Base-by-base conservation (phyloP, 1,140 invertebrate species). In the Sogatella furcifera region DNA sequence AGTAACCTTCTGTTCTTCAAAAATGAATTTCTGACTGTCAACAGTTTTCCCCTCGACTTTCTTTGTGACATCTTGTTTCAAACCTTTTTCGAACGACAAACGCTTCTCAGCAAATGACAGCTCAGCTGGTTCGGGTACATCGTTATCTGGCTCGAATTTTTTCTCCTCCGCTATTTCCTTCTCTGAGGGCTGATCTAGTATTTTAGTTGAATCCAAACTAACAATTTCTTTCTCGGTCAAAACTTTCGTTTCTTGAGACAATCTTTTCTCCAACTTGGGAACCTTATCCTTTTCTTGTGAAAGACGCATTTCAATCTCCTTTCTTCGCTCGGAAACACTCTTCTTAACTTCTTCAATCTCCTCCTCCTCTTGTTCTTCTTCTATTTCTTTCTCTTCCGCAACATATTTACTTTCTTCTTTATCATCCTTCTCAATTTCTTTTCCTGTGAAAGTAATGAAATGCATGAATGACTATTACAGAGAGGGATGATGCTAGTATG, bases 261-360 rank as follows among this genome's bases (percentile, higher is more conserved):
- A 71, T 60, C 83, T 80, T 71, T 83, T 83, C 19, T 83, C 81
- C 46, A 57, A 57, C 57, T 65, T 65, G 41, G 17, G 52, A 58
- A 64, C 60, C 31, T 59, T 62, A 10, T 69, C 64, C 31, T 79
- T 79, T 63, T 82, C 81, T 38, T 75, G 70, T 44, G 81, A 85
- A 19, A 85, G 71, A 61, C 84, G 80, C 71, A 83, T 83, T 38
- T 84, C 82, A 53, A 86, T 86, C 74, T 85, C 81, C 69, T 83
- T 78, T 61, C 83, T 81, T 58, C 83, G 75, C 69, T 86, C 83
- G 21, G 81, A 81, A 44, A 85, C 84, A 17, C 81, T 81, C 54
- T 80, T 81, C 62, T 83, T 84, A 22, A 80, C 77, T 59, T 69
- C 67, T 54, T 69, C 60, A 44, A 67, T 65, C n/a, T 67, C 67